Evolutionary conservation across 1,140 invertebrate species (phyloP), one percentile per base, ranked within the genome.

Genomic region (Camponotus pennsylvanicus): DNA sequence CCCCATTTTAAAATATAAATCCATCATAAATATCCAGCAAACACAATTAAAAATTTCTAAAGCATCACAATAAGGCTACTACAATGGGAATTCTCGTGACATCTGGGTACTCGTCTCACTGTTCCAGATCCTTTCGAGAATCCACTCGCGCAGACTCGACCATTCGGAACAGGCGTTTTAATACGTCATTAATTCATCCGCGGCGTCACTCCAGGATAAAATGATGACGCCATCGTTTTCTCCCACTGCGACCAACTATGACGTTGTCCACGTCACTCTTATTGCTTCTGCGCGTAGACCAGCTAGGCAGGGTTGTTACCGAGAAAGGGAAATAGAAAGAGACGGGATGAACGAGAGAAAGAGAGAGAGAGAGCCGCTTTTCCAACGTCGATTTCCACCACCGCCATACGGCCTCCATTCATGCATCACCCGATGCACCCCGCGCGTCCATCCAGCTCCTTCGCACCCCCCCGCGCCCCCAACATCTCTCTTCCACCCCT

Each of bases 321-420:
- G 76, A 27, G 34, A 32, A 45, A 71, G 55, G 9, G 40, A 70
- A 18, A 61, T 63, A n/a, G 73, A 85, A 7, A 34, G 80, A 76
- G 63, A 87, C 45, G 15, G 55, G 7, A 52, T 15, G 70, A 76
- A 15, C n/a, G 61, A n/a, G 59, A 40, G 37, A 40, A 40, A 40
- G 37, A 42, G 40, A 42, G 70, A 87, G 32, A 55, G 78, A 55
- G 78, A 40, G 42, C 18, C 57, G 55, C 70, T 88, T 80, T 76
- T 86, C 77, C 63, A 63, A 77, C 59, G 59, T 85, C 88, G 71
- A 79, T 40, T 83, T 77, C 85, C 69, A 84, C 85, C 88, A 87
- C 88, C 85, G 79, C 87, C 88, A 79, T 69, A 70, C 85, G 83
- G 70, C 83, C 84, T 91, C 86, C 91, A 91, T 91, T 92, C 91